Base-by-base conservation (phyloP, 2,113 vertebrate species). In the Ceyx margarethae region DNA sequence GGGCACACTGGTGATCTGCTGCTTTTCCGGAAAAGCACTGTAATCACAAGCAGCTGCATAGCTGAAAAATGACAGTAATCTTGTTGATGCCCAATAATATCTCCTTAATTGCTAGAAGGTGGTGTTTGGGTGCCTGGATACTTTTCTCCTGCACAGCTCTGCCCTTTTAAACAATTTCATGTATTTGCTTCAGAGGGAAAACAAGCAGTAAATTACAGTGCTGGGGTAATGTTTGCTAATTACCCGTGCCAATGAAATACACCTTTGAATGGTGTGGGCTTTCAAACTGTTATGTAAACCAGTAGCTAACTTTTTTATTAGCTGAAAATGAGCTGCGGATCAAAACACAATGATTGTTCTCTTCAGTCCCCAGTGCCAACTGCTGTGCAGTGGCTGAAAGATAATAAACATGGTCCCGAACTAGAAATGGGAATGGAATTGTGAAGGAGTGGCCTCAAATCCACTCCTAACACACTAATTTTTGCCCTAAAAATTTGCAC, bases 111-210 rank as follows among this genome's bases (percentile, higher is more conserved):
- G 77, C 87, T 71, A 42, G 73, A 35, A 83, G 66, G 31, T 64
- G 57, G 19, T 79, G 66, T 79, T 61, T 76, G 79, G 57, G 54
- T 78, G 66, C 31, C 61, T 85, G 74, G 67, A 79, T 56, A n/a
- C 62, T 84, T 91, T 92, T 37, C 62, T 56, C 21, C n/a, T 13
- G 13, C 40, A 65, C 33, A 73, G 58, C 29, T 84, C 87, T 96
- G 85, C 62, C 58, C 69, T 87, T 93, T 92, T 74, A 65, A 95
- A 86, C 80, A 64, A 79, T 95, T 95, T 84, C 79, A 77, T 71
- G 58, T 8, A 7, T 87, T 89, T 93, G 46, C 69, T 92, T 85
- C 75, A 66, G 54, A 94, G 66, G 51, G 86, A 78, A 88, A 93
- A 91, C 67, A 93, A 95, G 78, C 45, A 92, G 66, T 78, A 87